Base-by-base conservation (phyloP, 2,797 vertebrate genomes). In the Enteromius fasciolatus region DNA sequence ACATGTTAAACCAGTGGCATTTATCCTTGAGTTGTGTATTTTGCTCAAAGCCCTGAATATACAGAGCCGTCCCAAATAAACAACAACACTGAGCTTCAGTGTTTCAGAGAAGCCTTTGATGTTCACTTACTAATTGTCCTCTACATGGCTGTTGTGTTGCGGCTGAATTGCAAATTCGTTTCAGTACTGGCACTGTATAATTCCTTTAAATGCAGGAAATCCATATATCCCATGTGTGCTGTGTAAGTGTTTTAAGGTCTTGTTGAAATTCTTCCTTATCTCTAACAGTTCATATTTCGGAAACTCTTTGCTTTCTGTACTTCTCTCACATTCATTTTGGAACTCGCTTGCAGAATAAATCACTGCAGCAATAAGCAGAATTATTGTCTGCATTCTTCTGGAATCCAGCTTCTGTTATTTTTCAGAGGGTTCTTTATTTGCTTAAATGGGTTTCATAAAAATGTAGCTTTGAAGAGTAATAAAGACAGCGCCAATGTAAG, bases 41-140 rank as follows among this genome's bases (percentile, higher is more conserved):
- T 46, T 85, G 52, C 77, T 76, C 23, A 61, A 20, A 80, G 63
- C 44, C 11, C 44, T 66, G n/a, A 70, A 74, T 64, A 61, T 46
- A 44, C 44, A 80, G 69, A 69, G 64, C 50, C 23, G 5, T 82
- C 52, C 81, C 69, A 84, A 87, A 83, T 78, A 77, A 72, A 77
- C 75, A 81, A 52, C 75, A 39, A n/a, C n/a, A n/a, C n/a, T n/a
- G 48, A 82, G 67, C 83, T 54, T 75, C 75, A 75, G 36, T 59
- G 80, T 83, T 83, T 75, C 33, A 66, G 20, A 79, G 5, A 76
- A 39, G 28, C 36, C 59, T 78, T 85, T 85, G 59, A 87, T 85
- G 73, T 75, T 72, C 44, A 36, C 57, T 66, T 23, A 1, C 44
- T 75, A 78, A 85, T 85, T 85, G 50, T 85, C 25, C 23, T 70